Base-by-base conservation (phyloP, 2,797 vertebrate genomes). In the Zenarchopterus dispar region DNA sequence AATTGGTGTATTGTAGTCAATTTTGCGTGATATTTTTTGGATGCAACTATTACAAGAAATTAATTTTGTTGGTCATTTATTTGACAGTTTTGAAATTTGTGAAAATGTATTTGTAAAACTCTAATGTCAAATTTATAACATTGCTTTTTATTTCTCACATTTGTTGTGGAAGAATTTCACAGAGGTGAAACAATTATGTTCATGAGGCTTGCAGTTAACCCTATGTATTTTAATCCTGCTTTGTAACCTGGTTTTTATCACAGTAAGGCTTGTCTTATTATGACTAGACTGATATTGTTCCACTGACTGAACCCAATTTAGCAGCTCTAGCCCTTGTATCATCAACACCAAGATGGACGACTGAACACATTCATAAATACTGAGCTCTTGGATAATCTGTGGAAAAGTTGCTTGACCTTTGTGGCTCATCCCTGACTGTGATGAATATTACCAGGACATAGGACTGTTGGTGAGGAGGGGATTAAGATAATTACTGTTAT, bases 401-500 rank as follows among this genome's bases (percentile, higher is more conserved):
- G 58, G 67, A 84, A 86, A 89, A 86, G 84, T 90, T 91, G 78
- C 79, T 82, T 90, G 91, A 94, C 91, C 91, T 86, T 88, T 52
- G 68, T 57, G 72, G 62, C 83, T 86, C 84, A 79, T 85, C 80
- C 63, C 82, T 77, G 77, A 71, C 73, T 88, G 80, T 3, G 42
- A 46, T 63, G 64, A 68, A 76, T 70, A 88, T 86, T 79, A 84
- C 31, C 66, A 81, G 66, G 70, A 74, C 0, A 86, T 84, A 73
- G 69, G 78, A 81, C 43, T 80, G 55, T 56, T 78, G 79, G 75
- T 88, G 81, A 88, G 82, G 66, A 85, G 75, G 79, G 90, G 91
- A 93, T 92, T 92, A 92, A 75, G 73, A 85, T 92, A 92, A 93
- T 93, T 91, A 88, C 77, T 70, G 85, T 86, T 89, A 91, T 92